Evolutionary conservation across 2,797 vertebrate genomes (phyloP), one percentile per base, ranked within the genome.

Genomic region (Carduelis carduelis): DNA sequence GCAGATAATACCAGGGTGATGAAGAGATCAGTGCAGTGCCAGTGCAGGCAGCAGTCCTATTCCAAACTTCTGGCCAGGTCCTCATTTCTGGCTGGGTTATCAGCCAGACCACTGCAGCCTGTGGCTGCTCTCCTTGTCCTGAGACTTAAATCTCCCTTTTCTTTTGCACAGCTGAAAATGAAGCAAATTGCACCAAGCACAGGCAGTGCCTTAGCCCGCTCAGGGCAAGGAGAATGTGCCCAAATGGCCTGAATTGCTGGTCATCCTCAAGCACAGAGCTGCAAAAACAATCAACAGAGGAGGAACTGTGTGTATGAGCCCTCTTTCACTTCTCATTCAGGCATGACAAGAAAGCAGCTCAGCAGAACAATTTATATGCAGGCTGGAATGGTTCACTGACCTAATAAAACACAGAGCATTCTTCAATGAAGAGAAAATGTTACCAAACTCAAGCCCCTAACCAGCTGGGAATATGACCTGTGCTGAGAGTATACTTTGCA

Each of bases 371-470:
- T 90, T 81, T 66, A 61, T 89, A 94, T 52, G 50, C 80, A 83
- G 11, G 44, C 91, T 68, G 89, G 46, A 84, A 89, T 68, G 91
- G 89, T 85, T 97, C 94, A 32, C 83, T 76, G 85, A 93, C 94
- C 94, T 84, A 84, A 88, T 85, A 90, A 97, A 96, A 92, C 81
- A 75, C 64, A 87, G 88, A 95, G 79, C 56, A 52, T 86, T 85
- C 71, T 92, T 83, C 86, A 71, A 60, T 89, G 88, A 95, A 95
- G 95, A 69, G 84, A 93, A 97, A 95, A 61, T 65, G 34, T 55
- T 92, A 76, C 63, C 71, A 66, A 94, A 93, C 20, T 72, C 79
- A 46, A 90, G 69, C 61, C 34, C 63, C 61, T 83, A 87, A 94
- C 87, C 90, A 90, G 79, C 46, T n/a, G 59, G 92, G 83, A 97